Evolutionary conservation across 1,140 invertebrate genomes (phyloP).

Genomic region (Ganaspis sp.): DNA sequence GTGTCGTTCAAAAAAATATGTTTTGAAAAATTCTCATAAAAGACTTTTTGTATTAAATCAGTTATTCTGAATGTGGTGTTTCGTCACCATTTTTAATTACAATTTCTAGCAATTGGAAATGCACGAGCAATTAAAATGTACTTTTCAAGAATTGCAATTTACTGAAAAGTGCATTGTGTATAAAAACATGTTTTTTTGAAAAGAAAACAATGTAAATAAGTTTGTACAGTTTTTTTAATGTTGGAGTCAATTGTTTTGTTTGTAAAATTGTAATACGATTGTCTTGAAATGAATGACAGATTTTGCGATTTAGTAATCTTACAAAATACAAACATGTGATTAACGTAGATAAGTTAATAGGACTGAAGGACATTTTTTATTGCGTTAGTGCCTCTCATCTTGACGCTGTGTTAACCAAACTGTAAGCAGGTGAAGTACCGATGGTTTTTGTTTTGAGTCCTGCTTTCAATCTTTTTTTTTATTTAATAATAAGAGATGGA

Average conservation of each 20-base stretch:
- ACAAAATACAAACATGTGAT: slow-evolving; percentile 59
- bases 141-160: too few relatives aligned
- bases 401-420: slow-evolving; percentile 45
- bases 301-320: slow-evolving; percentile 57
- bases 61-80: too few relatives aligned
- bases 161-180: neutral
- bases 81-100: too few relatives aligned
- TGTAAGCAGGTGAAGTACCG: slow-evolving; percentile 31
- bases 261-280: neutral
- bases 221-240: neutral
- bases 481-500: slow-evolving; percentile 35
- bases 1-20: too few relatives aligned
- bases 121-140: too few relatives aligned
- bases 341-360: slow-evolving; percentile 64
- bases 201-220: slow-evolving; percentile 34
- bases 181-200: neutral
- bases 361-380: slow-evolving; percentile 68
- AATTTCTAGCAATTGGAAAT: too few relatives aligned
- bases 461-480: neutral
- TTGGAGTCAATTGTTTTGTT: neutral
- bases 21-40: too few relatives aligned
- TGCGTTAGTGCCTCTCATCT: slow-evolving; percentile 62
- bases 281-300: slow-evolving; percentile 38
- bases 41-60: too few relatives aligned
- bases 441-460: slow-evolving; percentile 34